Evolutionary conservation across 1,140 invertebrate genomes (phyloP), one percentile per base, ranked within the genome.

Genomic region (Triops longicaudatus): DNA sequence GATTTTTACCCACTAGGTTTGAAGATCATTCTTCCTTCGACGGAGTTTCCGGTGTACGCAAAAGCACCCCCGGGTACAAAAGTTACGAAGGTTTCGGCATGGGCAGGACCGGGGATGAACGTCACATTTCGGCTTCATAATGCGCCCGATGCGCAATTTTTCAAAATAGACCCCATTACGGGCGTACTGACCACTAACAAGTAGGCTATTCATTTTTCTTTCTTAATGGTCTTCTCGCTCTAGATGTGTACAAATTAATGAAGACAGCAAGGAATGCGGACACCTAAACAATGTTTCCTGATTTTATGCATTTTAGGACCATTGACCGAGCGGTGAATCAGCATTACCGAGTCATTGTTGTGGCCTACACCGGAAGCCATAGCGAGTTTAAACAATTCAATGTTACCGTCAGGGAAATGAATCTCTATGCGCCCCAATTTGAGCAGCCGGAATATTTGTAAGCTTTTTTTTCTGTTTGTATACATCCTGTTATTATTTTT

Each of bases 151-250:
- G 74, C 74, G 7, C 22, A 14, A 17, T 75, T 50, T 43, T 75
- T 75, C 37, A 44, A 27, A 27, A 43, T 75, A 26, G 74, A 75
- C 44, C 12, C 27, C 26, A 31, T 27, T 43, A 43, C 74, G 11
- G 74, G 74, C 37, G 22, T 43, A 17, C n/a, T 75, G 26, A 75
- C 74, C 74, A 75, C 74, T 26, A 11, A 42, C 26, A 75, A 75
- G 74, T 75, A 75, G n/a, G 26, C 14, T 7, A 28, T 17, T 5
- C 44, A n/a, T 14, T 11, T 22, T n/a, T n/a, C 44, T 63, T 14
- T 14, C 44, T 22, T 63, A 63, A n/a, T 63, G 22, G 14, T n/a
- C 44, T 22, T 63, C 44, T 63, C 14, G 44, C 44, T 63, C 44
- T 63, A n/a, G 14, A 9, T n/a, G 14, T 63, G 14, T 63, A 63